Evolutionary conservation across 2,113 vertebrate species (phyloP), one percentile per base, ranked within the genome.

Genomic region (Mormyrus lacerda): DNA sequence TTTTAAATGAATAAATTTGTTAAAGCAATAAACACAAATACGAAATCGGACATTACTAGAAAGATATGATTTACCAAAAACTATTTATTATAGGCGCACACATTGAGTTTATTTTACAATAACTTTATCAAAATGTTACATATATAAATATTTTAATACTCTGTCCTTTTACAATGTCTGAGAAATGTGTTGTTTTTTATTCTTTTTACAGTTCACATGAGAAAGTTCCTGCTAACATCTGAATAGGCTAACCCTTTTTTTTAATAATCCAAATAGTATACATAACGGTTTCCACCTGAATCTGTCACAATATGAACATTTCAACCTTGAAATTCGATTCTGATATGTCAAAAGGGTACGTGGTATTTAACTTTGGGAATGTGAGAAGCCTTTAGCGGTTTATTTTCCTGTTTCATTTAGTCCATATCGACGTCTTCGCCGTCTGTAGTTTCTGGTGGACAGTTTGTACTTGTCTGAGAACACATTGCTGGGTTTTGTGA

Each of bases 21-120:
- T 97, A 97, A 95, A 97, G 96, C 97, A 97, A 98, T 97, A 97
- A 98, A 98, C 96, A 97, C 96, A 96, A 95, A 95, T 96, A 96
- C 96, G 94, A 96, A 96, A 95, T 95, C 96, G 96, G 95, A 95
- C 93, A 93, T 93, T 92, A 92, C 89, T 90, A 94, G 91, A 90
- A 90, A 91, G 90, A 90, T 87, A 90, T 82, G 90, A 88, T 88
- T 90, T 88, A 90, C 90, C 90, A 55, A 69, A 82, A 90, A 90
- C 90, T 90, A 90, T 90, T 90, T 90, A 88, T 90, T 90, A 90
- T 85, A 90, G 90, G 90, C 90, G 90, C 90, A 90, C 87, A 86
- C 90, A 90, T 88, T 90, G 87, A 89, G 87, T 93, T 93, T 94
- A 92, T 94, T 94, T 95, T 95, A 95, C 95, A 95, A 95, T 96